These are phyloP conservation scores for Aspidiotus rigidus DNA, from an alignment of 2,888 invertebrate species.

Conservation along the genomic window DNA sequence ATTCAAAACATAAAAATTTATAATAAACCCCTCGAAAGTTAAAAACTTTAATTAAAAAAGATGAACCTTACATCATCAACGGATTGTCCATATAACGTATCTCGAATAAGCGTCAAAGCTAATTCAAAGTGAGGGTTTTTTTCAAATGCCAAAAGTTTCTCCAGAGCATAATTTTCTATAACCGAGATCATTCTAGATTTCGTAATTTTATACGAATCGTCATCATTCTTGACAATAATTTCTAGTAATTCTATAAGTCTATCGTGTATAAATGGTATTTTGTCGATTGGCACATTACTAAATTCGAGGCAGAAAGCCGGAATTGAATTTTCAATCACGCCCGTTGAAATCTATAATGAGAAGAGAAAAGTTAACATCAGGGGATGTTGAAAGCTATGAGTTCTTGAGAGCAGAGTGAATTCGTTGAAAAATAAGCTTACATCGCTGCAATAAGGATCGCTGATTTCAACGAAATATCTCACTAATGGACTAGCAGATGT, in stretches of 20 bases:
- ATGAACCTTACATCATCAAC: slow-evolving; percentile 56
- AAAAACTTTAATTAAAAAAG: not conserved
- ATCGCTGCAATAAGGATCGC: slow-evolving; percentile 69
- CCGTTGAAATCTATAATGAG: slow-evolving; percentile 54
- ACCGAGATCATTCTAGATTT: slow-evolving; percentile 65
- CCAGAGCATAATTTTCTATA: slow-evolving; percentile 60
- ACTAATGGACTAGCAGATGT: slow-evolving; percentile 80
- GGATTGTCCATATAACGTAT: slow-evolving; percentile 69
- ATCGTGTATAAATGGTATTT: slow-evolving; percentile 41
- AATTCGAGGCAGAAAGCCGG: slow-evolving; percentile 61
- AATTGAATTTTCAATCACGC: slow-evolving; percentile 62
- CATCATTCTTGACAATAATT: slow-evolving; percentile 10
- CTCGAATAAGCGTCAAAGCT: slow-evolving; percentile 68
- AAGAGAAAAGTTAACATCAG: not conserved
- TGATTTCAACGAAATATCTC: slow-evolving; percentile 69
- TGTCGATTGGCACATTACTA: slow-evolving; percentile 63
- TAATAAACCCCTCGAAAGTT: not conserved
- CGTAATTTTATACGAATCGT: slow-evolving; percentile 44
- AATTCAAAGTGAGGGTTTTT: slow-evolving; percentile 65
- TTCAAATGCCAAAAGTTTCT: slow-evolving; percentile 62
- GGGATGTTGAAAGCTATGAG: not conserved
- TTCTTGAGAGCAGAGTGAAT: not conserved
- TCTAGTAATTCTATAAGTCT: slow-evolving; percentile 23
- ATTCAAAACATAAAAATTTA: slow-evolving; percentile 10
- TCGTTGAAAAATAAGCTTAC: slow-evolving; percentile 48